These are phyloP conservation scores for Cichladusa arquata DNA, from an alignment of 2,113 vertebrate genomes.

Conservation along the genomic window DNA sequence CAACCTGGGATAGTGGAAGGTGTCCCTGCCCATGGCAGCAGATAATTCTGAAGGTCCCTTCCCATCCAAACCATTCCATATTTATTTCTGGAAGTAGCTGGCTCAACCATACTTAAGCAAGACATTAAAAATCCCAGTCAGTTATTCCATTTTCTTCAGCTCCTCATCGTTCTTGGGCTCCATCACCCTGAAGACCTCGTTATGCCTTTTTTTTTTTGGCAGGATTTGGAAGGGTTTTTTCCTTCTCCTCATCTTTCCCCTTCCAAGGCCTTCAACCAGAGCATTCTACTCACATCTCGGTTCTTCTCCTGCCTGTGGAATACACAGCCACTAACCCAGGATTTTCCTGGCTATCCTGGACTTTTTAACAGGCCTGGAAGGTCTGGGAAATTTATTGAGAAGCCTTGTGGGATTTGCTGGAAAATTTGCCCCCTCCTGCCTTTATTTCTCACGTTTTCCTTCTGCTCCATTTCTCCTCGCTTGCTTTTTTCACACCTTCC, in stretches of 20 bases:
- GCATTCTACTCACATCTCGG: accelerated
- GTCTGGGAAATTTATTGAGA: background rate
- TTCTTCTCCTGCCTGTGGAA: background rate
- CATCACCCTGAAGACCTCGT: background rate
- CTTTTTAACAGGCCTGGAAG: background rate
- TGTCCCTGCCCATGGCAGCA: background rate
- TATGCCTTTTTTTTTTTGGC: background rate
- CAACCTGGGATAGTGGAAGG: background rate
- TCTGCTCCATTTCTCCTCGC: background rate
- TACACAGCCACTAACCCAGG: accelerated
- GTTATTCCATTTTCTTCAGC: background rate
- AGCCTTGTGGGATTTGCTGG: background rate
- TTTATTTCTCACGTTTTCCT: background rate
- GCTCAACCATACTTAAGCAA: background rate
- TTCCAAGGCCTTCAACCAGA: background rate
- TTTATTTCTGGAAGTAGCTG: background rate
- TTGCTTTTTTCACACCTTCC: background rate
- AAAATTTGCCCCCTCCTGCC: background rate
- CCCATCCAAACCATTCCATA: background rate
- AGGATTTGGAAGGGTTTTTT: background rate
- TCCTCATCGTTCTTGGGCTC: background rate
- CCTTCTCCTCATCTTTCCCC: background rate
- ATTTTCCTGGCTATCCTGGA: accelerated
- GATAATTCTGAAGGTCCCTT: background rate
- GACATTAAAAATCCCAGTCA: background rate